These are phyloP conservation scores for Oxystoma pomonae DNA, from an alignment of 2,888 invertebrate species.

Conservation along the genomic window DNA sequence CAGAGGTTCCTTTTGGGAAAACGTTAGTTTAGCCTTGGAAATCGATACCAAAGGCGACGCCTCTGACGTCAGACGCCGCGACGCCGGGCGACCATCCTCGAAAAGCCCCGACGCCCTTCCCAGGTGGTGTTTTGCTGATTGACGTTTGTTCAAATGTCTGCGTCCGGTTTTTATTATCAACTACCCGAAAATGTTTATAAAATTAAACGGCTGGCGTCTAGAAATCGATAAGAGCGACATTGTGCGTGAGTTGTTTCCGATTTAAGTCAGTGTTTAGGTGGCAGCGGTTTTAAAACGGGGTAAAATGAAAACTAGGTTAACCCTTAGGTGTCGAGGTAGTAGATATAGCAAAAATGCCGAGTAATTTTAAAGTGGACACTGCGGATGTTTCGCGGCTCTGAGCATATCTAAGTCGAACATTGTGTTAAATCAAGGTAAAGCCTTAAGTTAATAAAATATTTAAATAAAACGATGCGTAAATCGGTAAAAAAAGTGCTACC, in stretches of 20 bases:
- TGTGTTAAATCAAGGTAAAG: too few relatives aligned
- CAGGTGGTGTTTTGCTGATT: constrained; percentile 47
- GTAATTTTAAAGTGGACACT: not conserved
- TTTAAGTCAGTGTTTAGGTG: not conserved
- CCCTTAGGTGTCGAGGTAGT: not conserved
- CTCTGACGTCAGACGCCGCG: constrained; percentile 47
- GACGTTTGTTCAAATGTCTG: constrained; percentile 46
- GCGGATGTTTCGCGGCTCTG: not conserved
- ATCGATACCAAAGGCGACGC: constrained; percentile 48
- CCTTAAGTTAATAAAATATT: too few relatives aligned
- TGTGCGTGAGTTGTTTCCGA: not conserved
- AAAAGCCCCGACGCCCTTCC: constrained; percentile 38
- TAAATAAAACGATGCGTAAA: not conserved
- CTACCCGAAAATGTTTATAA: not conserved
- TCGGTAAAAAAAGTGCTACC: not conserved
- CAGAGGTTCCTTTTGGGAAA: not conserved
- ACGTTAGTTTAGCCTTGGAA: constrained; percentile 14
- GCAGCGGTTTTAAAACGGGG: not conserved
- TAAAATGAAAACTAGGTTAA: not conserved
- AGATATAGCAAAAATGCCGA: not conserved
- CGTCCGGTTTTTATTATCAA: constrained; percentile 16
- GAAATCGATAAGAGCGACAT: not conserved
- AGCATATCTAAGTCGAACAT: not conserved
- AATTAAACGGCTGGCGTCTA: not conserved
- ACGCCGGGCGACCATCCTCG: constrained; percentile 42